phyloP scores from a whole-genome alignment of 2,888 invertebrate species.

The Blera fallax region DNA sequence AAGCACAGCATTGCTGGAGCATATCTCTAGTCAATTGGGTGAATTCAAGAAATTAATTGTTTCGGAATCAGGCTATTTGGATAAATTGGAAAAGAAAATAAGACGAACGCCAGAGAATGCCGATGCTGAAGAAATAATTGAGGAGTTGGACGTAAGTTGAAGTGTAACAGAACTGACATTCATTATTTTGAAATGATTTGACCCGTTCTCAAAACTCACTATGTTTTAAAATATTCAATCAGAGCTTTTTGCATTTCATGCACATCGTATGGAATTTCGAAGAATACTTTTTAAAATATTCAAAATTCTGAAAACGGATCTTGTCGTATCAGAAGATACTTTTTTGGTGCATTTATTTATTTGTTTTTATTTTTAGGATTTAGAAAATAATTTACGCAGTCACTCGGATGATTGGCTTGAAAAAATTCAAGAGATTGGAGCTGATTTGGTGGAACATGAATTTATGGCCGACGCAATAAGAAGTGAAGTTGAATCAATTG shows the following conservation, averaged over 20 bases:
- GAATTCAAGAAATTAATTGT: slow-evolving; percentile 90
- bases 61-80: slow-evolving; percentile 88
- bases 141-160: slow-evolving; percentile 90
- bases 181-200: background rate
- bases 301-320: background rate
- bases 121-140: slow-evolving; percentile 96
- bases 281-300: too few relatives aligned
- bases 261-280: too few relatives aligned
- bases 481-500: slow-evolving; percentile 86
- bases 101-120: slow-evolving; percentile 87
- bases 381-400: slow-evolving; percentile 90
- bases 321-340: background rate
- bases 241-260: background rate
- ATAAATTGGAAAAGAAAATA: slow-evolving; percentile 90
- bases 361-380: slow-evolving; percentile 84
- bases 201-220: background rate
- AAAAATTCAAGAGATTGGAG: slow-evolving; percentile 89
- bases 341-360: background rate
- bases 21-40: slow-evolving; percentile 89
- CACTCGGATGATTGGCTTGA: slow-evolving; percentile 88
- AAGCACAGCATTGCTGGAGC: slow-evolving; percentile 86
- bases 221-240: background rate
- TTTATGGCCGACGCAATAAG: slow-evolving; percentile 88
- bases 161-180: background rate
- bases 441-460: slow-evolving; percentile 88